Percentiles rank a stretch among this genome's conserved stretches.
phyloP scores from a whole-genome alignment of 2,888 invertebrate species.

The Drosophila neutralis region DNA sequence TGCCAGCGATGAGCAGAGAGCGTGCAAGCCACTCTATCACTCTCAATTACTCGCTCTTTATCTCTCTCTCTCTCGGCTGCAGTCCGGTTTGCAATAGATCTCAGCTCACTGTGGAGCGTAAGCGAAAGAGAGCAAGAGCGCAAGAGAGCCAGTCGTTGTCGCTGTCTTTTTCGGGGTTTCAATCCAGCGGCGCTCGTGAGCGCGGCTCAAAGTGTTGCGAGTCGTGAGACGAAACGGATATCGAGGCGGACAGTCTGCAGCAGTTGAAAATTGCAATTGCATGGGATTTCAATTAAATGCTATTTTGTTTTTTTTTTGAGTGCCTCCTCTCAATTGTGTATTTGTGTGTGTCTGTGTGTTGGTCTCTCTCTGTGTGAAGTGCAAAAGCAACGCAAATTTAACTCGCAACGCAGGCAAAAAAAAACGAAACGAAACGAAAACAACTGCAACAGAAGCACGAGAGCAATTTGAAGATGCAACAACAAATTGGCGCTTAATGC shows the following conservation, averaged over 20 bases:
- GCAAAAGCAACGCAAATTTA: constrained; percentile 50
- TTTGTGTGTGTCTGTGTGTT: constrained; percentile 25
- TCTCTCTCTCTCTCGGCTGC: constrained; percentile 3
- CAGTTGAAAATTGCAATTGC: constrained; percentile 58
- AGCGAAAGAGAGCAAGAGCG: constrained; percentile 1
- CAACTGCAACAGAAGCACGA: constrained; percentile 27
- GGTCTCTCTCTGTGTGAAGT: constrained; percentile 37
- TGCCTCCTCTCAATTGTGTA: constrained; percentile 52
- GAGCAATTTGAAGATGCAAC: constrained; percentile 49
- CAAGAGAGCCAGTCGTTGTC: constrained; percentile 33
- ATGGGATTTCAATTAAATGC: constrained; percentile 56
- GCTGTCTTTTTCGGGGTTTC: constrained; percentile 56
- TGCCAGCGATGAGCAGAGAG: constrained; percentile 5
- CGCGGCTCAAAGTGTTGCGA: constrained; percentile 81
- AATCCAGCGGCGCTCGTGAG: constrained; percentile 50
- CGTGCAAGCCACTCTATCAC: constrained; percentile 24
- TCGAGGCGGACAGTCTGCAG: constrained; percentile 66
- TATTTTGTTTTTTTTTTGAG: constrained; percentile 53
- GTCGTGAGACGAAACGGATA: constrained; percentile 81
- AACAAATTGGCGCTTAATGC: constrained; percentile 65
- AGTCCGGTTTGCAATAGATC: constrained; percentile 51
- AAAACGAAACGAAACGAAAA: constrained; percentile 53
- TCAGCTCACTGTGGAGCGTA: constrained; percentile 29
- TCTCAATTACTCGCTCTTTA: constrained; percentile 19
- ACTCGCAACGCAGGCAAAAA: constrained; percentile 43